Percentiles rank a stretch among this genome's conserved stretches.
phyloP scores from a whole-genome alignment of 2,113 vertebrate species.

The Ophthalmolycus amberensis region DNA sequence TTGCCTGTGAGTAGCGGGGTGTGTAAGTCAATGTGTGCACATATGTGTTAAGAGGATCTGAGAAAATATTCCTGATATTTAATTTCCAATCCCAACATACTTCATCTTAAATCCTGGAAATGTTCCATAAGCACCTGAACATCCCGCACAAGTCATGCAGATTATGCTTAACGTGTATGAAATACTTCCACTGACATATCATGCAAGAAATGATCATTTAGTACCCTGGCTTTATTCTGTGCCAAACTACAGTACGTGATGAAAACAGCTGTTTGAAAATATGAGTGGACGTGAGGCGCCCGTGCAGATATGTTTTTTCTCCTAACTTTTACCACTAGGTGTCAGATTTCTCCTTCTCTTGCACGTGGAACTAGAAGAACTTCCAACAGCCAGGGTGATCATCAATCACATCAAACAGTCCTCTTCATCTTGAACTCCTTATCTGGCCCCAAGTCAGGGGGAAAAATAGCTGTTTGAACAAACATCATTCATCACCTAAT shows the following conservation, averaged over 20 bases:
- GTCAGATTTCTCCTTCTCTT: slow-evolving; percentile 66
- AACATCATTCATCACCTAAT: slow-evolving; percentile 57
- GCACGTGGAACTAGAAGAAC: not conserved
- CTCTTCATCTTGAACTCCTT: slow-evolving; percentile 18
- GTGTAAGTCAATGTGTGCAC: slow-evolving; percentile 10
- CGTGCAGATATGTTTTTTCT: not conserved
- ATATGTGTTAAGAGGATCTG: slow-evolving; percentile 29
- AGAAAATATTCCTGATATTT: slow-evolving; percentile 26
- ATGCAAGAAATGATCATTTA: slow-evolving; percentile 34
- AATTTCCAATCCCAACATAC: slow-evolving; percentile 44
- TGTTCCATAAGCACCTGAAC: slow-evolving; percentile 26
- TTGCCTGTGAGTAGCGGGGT: slow-evolving; percentile 27
- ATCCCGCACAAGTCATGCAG: slow-evolving; percentile 31
- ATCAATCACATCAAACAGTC: slow-evolving; percentile 32
- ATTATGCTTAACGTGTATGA: slow-evolving; percentile 26
- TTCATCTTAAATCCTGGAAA: slow-evolving; percentile 33
- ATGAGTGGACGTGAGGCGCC: not conserved
- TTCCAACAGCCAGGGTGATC: not conserved
- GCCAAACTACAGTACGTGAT: slow-evolving; percentile 1
- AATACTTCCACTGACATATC: slow-evolving; percentile 37
- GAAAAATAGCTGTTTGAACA: slow-evolving; percentile 33
- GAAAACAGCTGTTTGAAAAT: slow-evolving; percentile 7
- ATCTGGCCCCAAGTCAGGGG: slow-evolving; percentile 41
- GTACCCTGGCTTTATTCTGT: slow-evolving; percentile 24
- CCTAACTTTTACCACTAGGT: slow-evolving; percentile 72